phyloP scores from a whole-genome alignment of 2,113 vertebrate species.

The Ammodramus savannarum region DNA sequence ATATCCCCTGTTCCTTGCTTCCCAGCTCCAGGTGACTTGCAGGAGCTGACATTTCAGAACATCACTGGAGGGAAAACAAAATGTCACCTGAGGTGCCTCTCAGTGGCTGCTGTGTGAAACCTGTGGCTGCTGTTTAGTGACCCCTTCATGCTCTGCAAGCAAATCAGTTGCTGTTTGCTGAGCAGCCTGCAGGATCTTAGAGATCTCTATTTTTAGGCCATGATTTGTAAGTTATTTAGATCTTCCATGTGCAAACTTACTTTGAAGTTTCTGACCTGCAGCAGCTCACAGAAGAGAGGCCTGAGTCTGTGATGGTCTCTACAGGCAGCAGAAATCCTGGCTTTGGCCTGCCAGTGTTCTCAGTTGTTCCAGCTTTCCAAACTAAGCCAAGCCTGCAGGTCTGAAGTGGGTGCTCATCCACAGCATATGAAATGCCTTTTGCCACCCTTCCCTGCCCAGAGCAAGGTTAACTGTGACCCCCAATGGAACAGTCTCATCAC shows the following conservation, averaged over 20 bases:
- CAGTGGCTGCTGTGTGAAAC: background rate
- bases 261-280: background rate
- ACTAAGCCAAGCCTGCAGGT: background rate
- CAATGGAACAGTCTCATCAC: background rate
- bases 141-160: background rate
- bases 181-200: background rate
- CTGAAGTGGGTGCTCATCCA: background rate
- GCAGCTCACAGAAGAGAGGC: background rate
- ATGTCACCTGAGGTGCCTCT: background rate
- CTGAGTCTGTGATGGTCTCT: background rate
- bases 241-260: background rate
- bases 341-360: background rate
- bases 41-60: background rate
- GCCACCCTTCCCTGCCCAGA: background rate
- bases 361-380: background rate
- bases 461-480: background rate
- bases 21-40: background rate
- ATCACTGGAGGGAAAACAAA: background rate
- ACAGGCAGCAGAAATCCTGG: background rate
- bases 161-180: background rate
- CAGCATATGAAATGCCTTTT: background rate
- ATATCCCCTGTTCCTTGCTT: background rate
- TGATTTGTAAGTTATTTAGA: background rate
- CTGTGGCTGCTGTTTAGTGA: background rate
- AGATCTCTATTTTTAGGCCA: background rate